Percentiles rank a stretch among this genome's conserved stretches.
Conservation (phyloP, 2,797 vertebrate genomes). For the Acanthurus leucopareius region DNA sequence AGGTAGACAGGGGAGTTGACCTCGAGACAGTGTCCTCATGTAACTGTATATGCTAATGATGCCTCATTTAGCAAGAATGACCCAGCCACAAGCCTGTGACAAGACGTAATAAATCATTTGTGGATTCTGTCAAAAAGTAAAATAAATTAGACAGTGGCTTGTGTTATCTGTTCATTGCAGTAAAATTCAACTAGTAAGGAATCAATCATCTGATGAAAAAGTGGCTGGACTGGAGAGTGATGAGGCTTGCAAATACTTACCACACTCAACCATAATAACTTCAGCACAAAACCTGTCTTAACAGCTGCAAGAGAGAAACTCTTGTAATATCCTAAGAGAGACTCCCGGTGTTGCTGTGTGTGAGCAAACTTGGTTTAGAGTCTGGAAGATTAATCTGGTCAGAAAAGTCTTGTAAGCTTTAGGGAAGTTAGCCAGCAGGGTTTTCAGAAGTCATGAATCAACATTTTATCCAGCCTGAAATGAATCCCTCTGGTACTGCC, state of each 20-base stretch:
- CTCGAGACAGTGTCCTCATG: slow-evolving; percentile 40
- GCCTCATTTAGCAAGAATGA: slow-evolving; percentile 70
- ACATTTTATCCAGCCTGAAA: slow-evolving; percentile 54
- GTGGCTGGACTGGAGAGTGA: background rate
- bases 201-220: slow-evolving; percentile 37
- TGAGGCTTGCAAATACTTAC: slow-evolving; percentile 17
- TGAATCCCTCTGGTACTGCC: slow-evolving; percentile 49
- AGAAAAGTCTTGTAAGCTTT: slow-evolving; percentile 56
- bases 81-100: slow-evolving; percentile 67
- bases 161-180: slow-evolving; percentile 68
- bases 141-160: slow-evolving; percentile 73
- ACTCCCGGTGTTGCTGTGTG: slow-evolving; percentile 39
- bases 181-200: slow-evolving; percentile 54
- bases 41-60: slow-evolving; percentile 72
- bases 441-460: slow-evolving; percentile 72
- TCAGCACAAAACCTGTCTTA: slow-evolving; percentile 14
- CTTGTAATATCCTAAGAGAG: slow-evolving; percentile 17
- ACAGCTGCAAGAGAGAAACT: slow-evolving; percentile 17
- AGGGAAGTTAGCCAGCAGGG: slow-evolving; percentile 41
- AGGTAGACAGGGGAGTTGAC: slow-evolving; percentile 14
- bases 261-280: slow-evolving; percentile 17
- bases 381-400: slow-evolving; percentile 59
- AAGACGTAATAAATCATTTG: slow-evolving; percentile 79
- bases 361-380: slow-evolving; percentile 45
- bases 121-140: slow-evolving; percentile 70